Base-by-base conservation (phyloP, 2,797 vertebrate genomes). In the Chromis chromis region DNA sequence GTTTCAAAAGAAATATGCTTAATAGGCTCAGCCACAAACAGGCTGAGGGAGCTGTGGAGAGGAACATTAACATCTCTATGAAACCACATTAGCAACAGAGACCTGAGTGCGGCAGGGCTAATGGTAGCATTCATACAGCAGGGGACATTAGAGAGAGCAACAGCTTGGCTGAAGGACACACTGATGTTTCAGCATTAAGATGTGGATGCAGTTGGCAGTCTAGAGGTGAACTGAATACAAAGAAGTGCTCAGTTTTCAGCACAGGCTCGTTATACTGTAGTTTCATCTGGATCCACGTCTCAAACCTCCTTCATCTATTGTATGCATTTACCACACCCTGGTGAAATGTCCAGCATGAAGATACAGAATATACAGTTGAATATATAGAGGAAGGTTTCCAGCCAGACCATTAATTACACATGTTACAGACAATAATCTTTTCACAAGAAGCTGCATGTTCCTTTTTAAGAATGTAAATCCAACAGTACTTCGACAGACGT, bases 141-240 rank as follows among this genome's bases (percentile, higher is more conserved):
- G 60, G 31, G 42, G 81, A 58, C 49, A 67, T 76, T 63, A 75
- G 63, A 61, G 67, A 21, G 25, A 58, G 73, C 70, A 61, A 76
- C 77, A 57, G 68, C 64, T 69, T 52, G 19, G 58, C 54, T 89
- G 82, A 89, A 85, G 78, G 83, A 89, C 83, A 57, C 25, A 2
- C 33, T n/a, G 70, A 79, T 70, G 78, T 74, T 84, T 73, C 74
- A 67, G 66, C 19, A n/a, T 44, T 17, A 42, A 44, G 16, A 64
- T 31, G 64, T 28, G 56, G 58, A 49, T 64, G 70, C 78, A 49
- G 71, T 19, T 59, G 70, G 28, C 65, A 58, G 74, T 55, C 58
- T 71, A 70, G 46, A 80, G 74, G 87, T 88, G 86, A 79, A 73
- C 56, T 1, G 68, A 65, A 79, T 79, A 78, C 67, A 58, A 90